A percentile compares a stretch with the other conserved stretches of the same genome.
phyloP scores from a whole-genome alignment of 2,888 invertebrate species.

The Bembecia ichneumoniformis region DNA sequence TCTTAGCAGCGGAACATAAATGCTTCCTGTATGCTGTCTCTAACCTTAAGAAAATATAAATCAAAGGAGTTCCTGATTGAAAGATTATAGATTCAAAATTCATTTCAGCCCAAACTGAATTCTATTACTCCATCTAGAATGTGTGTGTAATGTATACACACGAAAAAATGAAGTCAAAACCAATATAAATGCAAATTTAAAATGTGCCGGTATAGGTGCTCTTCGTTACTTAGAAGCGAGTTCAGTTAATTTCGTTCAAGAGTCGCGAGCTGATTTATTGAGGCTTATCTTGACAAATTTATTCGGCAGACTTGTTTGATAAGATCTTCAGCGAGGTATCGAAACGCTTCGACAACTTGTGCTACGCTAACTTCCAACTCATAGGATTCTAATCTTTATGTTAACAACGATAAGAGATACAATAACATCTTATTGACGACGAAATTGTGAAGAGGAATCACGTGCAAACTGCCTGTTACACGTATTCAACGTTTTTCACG shows the following conservation, averaged over 20 bases:
- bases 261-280: constrained; percentile 41
- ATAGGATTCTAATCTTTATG: not conserved
- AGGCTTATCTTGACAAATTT: constrained; percentile 45
- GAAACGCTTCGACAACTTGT: constrained; percentile 5
- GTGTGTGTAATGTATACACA: not conserved
- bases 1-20: too few species aligned
- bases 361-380: not conserved
- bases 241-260: constrained; percentile 36
- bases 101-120: not conserved
- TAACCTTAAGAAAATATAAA: too few species aligned
- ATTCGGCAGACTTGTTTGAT: constrained; percentile 29
- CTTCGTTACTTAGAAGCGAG: constrained; percentile 14
- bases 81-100: too few species aligned
- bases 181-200: constrained; percentile 48
- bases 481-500: constrained; percentile 1
- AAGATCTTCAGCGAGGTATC: constrained; percentile 14
- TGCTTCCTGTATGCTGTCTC: too few species aligned
- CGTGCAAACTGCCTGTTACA: not conserved
- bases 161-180: constrained; percentile 2
- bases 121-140: not conserved
- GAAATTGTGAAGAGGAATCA: not conserved
- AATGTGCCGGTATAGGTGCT: constrained; percentile 21
- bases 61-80: too few species aligned
- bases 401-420: not conserved
- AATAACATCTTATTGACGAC: not conserved